Base-by-base conservation (phyloP, 1,140 invertebrate genomes). In the Sycophila sp. region DNA sequence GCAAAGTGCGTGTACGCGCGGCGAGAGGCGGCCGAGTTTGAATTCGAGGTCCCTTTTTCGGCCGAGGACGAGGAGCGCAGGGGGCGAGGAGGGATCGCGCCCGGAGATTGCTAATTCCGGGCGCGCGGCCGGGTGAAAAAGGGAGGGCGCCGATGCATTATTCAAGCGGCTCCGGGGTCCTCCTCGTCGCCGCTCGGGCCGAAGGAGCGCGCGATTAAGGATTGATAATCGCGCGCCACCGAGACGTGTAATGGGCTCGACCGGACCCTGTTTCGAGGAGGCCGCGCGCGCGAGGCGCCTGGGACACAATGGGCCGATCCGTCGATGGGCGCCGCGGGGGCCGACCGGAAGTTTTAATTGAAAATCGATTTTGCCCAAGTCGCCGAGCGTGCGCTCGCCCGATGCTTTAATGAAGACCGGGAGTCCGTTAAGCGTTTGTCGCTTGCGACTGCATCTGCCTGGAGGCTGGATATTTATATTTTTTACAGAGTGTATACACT, bases 61-160 rank as follows among this genome's bases (percentile, higher is more conserved):
- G n/a, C n/a, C n/a, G n/a, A n/a, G n/a, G n/a, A n/a, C n/a, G n/a
- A n/a, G n/a, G n/a, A n/a, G n/a, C n/a, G n/a, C n/a, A 47, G n/a
- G 34, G 28, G 36, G 47, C 11, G 45, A 22, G 13, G 62, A 56
- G 24, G 63, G 42, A 13, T 66, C 49, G 55, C 36, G n/a, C 28
- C 51, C 65, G 65, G 65, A 58, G 65, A 67, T 67, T 67, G 65
- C 65, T 67, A 67, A 67, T 67, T 67, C 40, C 30, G 26, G n/a
- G n/a, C n/a, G n/a, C n/a, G n/a, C n/a, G n/a, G n/a, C n/a, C 24
- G 36, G 56, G 38, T 55, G 63, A 66, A 66, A n/a, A 47, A 66
- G 53, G 40, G 53, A 58, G n/a, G n/a, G n/a, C 22, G 53, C 53
- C n/a, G 36, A 58, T 67, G 51, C 51, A 68, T 68, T 68, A 60